Evolutionary conservation across 2,113 vertebrate genomes (phyloP), one percentile per base, ranked within the genome.

Genomic region (Castor canadensis): DNA sequence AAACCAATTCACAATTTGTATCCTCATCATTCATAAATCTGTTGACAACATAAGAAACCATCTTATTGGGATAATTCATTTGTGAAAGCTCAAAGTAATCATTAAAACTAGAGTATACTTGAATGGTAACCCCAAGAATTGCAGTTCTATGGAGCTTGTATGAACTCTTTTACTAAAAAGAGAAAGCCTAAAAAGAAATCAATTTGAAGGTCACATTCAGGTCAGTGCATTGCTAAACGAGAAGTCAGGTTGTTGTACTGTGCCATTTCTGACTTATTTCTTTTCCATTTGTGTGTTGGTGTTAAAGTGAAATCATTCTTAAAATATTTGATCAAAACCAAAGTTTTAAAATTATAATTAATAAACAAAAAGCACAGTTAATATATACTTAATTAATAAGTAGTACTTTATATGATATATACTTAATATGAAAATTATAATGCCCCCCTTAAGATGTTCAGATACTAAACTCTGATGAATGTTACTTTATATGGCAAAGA

Each of bases 101-200:
- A 87, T 83, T 82, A 95, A 92, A 97, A 82, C 24, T 22, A 85
- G 72, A 95, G n/a, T 77, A 52, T 47, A 79, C 71, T 72, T 92
- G 92, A 89, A 80, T 35, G 38, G 5, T 38, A 13, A 54, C 20
- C 62, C n/a, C 69, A 69, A 79, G 45, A 91, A 43, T 9, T 88
- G 22, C 9, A 77, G 6, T 32, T 89, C 82, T 83, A 60, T 58
- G 77, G 30, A 47, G n/a, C 22, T 71, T 60, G 4, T 43, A 22
- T 87, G 40, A 2, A 87, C 9, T 56, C 10, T 75, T 79, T 89
- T 71, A 58, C 9, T 91, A 83, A 67, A 69, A 1, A 73, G n/a
- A 20, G 15, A 40, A 80, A 91, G 73, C 3, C 6, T 22, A 90
- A 72, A 54, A 82, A 77, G 19, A 67, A 89, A 83, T 45, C 75